A percentile compares a stretch with the other conserved stretches of the same genome.
Evolutionary conservation across 2,888 invertebrate species (phyloP).

Genomic region (Tubiluchus corallicola): DNA sequence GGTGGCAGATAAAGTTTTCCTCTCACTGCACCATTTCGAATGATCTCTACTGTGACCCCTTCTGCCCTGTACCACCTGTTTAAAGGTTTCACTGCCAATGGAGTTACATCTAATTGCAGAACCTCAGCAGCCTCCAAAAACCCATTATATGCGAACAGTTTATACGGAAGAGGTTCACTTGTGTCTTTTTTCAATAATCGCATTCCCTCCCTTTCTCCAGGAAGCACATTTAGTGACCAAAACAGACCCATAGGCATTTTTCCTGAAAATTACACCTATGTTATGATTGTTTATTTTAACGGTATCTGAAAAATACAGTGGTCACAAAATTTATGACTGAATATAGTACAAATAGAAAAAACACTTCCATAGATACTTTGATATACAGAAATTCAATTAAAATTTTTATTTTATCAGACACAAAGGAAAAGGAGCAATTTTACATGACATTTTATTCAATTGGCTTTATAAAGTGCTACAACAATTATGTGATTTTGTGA

Average conservation of each 20-base stretch:
- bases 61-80: background rate
- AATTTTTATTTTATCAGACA: too few relatives aligned
- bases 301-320: too few relatives aligned
- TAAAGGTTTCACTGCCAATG: background rate
- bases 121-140: background rate
- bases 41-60: background rate
- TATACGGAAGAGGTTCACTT: background rate
- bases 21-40: background rate
- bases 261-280: too few relatives aligned
- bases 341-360: too few relatives aligned
- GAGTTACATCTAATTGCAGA: background rate
- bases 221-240: background rate
- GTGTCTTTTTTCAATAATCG: background rate
- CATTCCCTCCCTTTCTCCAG: background rate
- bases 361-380: too few relatives aligned
- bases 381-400: too few relatives aligned
- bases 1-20: background rate
- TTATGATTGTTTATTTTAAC: too few relatives aligned
- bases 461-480: too few relatives aligned
- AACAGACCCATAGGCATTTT: background rate
- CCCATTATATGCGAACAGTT: background rate
- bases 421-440: too few relatives aligned
- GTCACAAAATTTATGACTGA: too few relatives aligned
- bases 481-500: too few relatives aligned
- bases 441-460: too few relatives aligned